Evolutionary conservation across 2,888 invertebrate genomes (phyloP), one percentile per base, ranked within the genome.

Genomic region (Mesoligia furuncula): DNA sequence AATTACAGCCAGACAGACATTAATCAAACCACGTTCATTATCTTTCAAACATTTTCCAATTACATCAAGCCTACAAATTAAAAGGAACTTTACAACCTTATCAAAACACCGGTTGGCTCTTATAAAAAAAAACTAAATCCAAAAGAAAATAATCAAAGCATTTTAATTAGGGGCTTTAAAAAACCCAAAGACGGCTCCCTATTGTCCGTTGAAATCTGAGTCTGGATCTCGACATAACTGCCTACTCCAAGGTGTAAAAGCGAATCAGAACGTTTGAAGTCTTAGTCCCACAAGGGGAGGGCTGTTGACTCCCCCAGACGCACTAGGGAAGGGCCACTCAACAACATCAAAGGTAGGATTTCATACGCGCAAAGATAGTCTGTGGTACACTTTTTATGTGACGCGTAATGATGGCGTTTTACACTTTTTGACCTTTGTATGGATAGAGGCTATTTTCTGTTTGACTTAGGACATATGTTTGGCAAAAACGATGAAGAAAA

Each of bases 201-300:
- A 85, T 89, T 89, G 87, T 89, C 87, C 79, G 70, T 62, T 66
- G 73, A 79, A 84, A 83, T 86, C 85, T 78, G 82, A 84, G 88
- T 84, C 85, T 87, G 81, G 78, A 86, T 89, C 88, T 86, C 88
- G 79, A 85, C 85, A 65, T 90, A 90, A 88, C 90, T 89, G 90
- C 91, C 92, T 93, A 91, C 93, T 93, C 89, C 87, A 93, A 95
- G 95, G 95, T 93, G 95, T 95, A 95, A 95, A 95, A 91, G 95
- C 94, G 93, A 94, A 95, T 94, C 95, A 93, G 91, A 92, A 85
- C 94, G 93, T 94, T 95, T 95, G 93, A 94, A 93, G 94, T 93
- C 90, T 90, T 89, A 90, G 89, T 86, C 62, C n/a, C 89, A 89
- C 85, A 89, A 90, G 90, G 91, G 91, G 93, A 91, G 92, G 82